Percentiles rank a stretch among this genome's conserved stretches.
These are phyloP conservation scores for Leucoraja erinaceus DNA, from an alignment of 2,113 vertebrate genomes.

Conservation along the genomic window DNA sequence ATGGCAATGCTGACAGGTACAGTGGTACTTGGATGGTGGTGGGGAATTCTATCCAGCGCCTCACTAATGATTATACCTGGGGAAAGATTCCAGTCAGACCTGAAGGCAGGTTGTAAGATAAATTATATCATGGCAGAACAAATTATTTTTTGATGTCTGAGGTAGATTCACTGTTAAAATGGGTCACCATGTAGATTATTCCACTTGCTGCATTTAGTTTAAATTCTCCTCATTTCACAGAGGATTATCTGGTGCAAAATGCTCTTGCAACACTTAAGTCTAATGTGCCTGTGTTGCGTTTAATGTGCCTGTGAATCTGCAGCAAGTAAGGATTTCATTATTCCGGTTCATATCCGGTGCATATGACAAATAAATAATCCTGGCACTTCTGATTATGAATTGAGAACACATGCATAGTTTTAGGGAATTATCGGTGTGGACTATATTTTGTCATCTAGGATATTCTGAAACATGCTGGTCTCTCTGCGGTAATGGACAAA, in stretches of 20 bases:
- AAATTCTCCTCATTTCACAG: conserved; percentile 30
- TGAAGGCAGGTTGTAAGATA: conserved; percentile 14
- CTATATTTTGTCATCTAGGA: neutral
- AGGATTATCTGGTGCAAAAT: neutral
- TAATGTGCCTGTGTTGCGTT: too few species aligned
- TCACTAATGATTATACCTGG: conserved; percentile 24
- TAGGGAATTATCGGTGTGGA: neutral
- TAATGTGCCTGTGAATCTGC: too few species aligned
- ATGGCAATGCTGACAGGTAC: conserved; percentile 29
- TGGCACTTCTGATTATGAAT: neutral
- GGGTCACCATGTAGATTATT: conserved; percentile 32
- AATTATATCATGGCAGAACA: conserved; percentile 20
- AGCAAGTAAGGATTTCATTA: too few species aligned
- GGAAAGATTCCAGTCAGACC: conserved; percentile 33
- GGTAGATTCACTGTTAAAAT: conserved; percentile 27
- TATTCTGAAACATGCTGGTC: neutral
- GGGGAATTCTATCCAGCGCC: neutral
- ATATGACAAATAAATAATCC: too few species aligned
- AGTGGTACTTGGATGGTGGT: neutral
- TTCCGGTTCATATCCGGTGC: too few species aligned
- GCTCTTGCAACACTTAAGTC: neutral
- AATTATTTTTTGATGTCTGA: conserved; percentile 30
- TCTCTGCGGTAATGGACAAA: neutral
- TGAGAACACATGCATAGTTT: neutral
- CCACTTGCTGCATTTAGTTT: neutral